These are phyloP conservation scores for Amblyopsis hoosieri DNA, from an alignment of 2,797 vertebrate genomes.

Conservation along the genomic window DNA sequence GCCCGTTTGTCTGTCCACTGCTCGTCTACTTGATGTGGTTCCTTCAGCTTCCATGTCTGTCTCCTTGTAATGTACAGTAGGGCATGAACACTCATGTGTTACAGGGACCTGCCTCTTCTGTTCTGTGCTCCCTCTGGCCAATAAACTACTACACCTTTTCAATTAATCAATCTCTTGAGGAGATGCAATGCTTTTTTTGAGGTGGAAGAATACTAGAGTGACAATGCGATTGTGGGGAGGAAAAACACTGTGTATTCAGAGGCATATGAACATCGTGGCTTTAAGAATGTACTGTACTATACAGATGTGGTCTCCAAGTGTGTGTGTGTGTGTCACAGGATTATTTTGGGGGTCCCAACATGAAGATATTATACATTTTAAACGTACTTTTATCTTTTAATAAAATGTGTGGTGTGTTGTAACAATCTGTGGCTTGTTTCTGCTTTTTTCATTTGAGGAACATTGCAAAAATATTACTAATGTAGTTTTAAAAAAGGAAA, in stretches of 20 bases:
- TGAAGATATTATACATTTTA: too few relatives aligned
- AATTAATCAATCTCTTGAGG: slow-evolving; percentile 12
- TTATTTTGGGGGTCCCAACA: too few relatives aligned
- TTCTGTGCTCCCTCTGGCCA: background rate
- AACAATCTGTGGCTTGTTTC: too few relatives aligned
- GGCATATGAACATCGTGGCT: background rate
- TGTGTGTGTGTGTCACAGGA: too few relatives aligned
- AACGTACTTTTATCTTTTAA: too few relatives aligned
- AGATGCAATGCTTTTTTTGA: background rate
- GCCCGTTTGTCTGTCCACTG: slow-evolving; percentile 27
- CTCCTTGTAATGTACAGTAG: background rate
- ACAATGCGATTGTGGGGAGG: background rate
- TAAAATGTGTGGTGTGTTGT: too few relatives aligned
- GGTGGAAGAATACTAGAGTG: background rate
- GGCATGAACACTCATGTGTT: too few relatives aligned
- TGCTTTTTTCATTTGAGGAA: too few relatives aligned
- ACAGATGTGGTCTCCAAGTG: background rate
- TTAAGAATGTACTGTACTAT: background rate
- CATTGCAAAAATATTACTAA: too few relatives aligned
- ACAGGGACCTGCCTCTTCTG: too few relatives aligned
- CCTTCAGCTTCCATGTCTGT: slow-evolving; percentile 18
- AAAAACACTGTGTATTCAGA: slow-evolving; percentile 29
- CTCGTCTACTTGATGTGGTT: slow-evolving; percentile 25
- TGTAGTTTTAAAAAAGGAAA: too few relatives aligned
- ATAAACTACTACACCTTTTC: slow-evolving; percentile 14